Evolutionary conservation across 92 coral and sea anemone genomes (phyloP).

Genomic region (Bergia sp.): DNA sequence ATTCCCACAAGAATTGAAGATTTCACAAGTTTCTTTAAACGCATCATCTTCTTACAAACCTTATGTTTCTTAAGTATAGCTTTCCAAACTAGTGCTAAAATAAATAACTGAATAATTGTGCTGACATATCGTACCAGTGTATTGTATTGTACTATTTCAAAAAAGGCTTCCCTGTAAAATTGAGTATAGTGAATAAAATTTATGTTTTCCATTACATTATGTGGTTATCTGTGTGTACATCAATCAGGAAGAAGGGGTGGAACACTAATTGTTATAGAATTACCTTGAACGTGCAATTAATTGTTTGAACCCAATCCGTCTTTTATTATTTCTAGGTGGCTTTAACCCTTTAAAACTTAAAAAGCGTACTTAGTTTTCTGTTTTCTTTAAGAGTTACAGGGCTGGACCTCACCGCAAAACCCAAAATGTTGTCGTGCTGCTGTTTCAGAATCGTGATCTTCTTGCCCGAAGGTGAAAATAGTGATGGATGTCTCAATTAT

Average conservation of each 20-base stretch:
- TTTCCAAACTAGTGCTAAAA: no score
- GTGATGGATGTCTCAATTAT: conserved; percentile 43
- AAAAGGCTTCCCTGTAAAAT: not conserved
- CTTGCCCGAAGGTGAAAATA: conserved; percentile 24
- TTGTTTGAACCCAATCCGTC: not conserved
- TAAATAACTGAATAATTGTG: no score
- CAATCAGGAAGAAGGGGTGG: conserved; percentile 26
- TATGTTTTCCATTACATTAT: not conserved
- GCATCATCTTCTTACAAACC: no score
- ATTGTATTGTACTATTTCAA: not conserved
- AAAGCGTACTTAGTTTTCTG: not conserved
- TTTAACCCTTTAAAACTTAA: not conserved
- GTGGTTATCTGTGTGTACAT: not conserved
- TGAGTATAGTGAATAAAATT: not conserved
- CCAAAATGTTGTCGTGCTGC: not conserved
- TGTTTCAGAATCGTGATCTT: not conserved
- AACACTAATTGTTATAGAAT: conserved; percentile 5
- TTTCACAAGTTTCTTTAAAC: no score
- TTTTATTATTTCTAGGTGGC: not conserved
- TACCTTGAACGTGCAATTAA: conserved; percentile 26
- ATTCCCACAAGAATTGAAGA: no score
- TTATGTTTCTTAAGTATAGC: no score
- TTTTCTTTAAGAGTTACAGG: not conserved
- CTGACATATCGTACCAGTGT: no score
- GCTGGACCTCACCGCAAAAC: not conserved